A percentile compares a stretch with the other conserved stretches of the same genome.
phyloP scores from a whole-genome alignment of 2,888 invertebrate genomes.

The Pseudococcus viburni region DNA sequence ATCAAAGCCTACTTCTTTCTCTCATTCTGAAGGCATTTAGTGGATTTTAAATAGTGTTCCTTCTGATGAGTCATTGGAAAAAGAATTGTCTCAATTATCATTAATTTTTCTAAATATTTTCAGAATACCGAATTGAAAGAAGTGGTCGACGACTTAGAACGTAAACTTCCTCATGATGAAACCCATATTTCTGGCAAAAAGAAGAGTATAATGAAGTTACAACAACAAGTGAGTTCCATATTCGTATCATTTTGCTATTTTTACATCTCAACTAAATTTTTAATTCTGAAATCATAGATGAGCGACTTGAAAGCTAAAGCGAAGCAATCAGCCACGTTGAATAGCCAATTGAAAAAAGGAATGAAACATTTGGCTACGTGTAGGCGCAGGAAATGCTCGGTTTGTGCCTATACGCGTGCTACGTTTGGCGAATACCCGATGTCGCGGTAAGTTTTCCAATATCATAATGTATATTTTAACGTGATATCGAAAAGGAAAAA shows the following conservation, averaged over 20 bases:
- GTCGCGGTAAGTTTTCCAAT: slow-evolving; percentile 72
- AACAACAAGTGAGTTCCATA: slow-evolving; percentile 70
- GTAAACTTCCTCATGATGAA: slow-evolving; percentile 69
- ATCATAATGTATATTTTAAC: neutral
- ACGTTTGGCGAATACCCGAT: slow-evolving; percentile 75
- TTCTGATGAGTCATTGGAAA: too few relatives aligned
- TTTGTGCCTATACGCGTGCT: slow-evolving; percentile 76
- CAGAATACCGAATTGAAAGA: slow-evolving; percentile 76
- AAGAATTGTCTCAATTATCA: neutral
- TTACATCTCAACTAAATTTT: slow-evolving; percentile 61
- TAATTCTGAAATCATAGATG: slow-evolving; percentile 72
- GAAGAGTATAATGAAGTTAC: slow-evolving; percentile 71
- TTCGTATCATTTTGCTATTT: neutral
- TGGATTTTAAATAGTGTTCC: too few relatives aligned
- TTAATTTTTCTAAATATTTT: slow-evolving; percentile 68
- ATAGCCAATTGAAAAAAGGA: slow-evolving; percentile 74
- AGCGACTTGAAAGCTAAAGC: slow-evolving; percentile 74
- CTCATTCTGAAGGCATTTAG: neutral
- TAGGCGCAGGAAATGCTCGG: slow-evolving; percentile 75
- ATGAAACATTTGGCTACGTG: slow-evolving; percentile 75
- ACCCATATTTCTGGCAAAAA: slow-evolving; percentile 59
- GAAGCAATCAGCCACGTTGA: slow-evolving; percentile 73
- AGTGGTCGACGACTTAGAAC: slow-evolving; percentile 73
- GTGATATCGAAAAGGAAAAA: neutral
- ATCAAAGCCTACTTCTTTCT: neutral